Evolutionary conservation across 2,113 vertebrate species (phyloP), one percentile per base, ranked within the genome.

Genomic region (Cyanoliseus patagonus): DNA sequence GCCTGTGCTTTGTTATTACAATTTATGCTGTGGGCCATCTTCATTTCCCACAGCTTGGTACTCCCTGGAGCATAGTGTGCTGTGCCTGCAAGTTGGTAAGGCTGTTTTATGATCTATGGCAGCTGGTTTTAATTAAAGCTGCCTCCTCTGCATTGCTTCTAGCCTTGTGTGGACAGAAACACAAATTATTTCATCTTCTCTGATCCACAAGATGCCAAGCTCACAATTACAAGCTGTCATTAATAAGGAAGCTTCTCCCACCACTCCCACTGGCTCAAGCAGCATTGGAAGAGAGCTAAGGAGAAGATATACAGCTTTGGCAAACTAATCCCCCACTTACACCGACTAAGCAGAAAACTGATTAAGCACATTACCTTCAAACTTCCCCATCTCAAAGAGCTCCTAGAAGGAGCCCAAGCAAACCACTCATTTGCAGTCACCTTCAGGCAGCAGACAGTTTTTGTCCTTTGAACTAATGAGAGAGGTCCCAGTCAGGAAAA

Each of bases 121-220:
- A 3, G 49, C 51, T 93, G 72, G 27, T 55, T 97, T 92, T 95
- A 96, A 96, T 96, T 93, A 96, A 88, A 86, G 76, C 79, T 93
- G 47, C 81, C 88, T 95, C 83, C 88, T 57, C 88, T 93, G 83
- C 86, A 75, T 63, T 1, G 1, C 88, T 88, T 44, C 73, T 35
- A 90, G 83, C 69, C 83, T 90, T 31, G 51, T 63, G 37, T 42
- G 46, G 88, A 39, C 72, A 81, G 69, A 46, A 92, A 61, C 83
- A 64, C 66, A 79, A 85, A 62, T 52, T 3, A 89, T 72, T 94
- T 75, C 74, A 79, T 77, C 87, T 82, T 37, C 75, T 67, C 83
- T 75, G 44, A 91, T 64, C 74, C 66, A 79, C 66, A 23, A 90
- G 93, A 77, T 81, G 90, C 83, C 83, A 88, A 78, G 74, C 47